Evolutionary conservation across 2,888 invertebrate species (phyloP).

Genomic region (Thecophora atra): DNA sequence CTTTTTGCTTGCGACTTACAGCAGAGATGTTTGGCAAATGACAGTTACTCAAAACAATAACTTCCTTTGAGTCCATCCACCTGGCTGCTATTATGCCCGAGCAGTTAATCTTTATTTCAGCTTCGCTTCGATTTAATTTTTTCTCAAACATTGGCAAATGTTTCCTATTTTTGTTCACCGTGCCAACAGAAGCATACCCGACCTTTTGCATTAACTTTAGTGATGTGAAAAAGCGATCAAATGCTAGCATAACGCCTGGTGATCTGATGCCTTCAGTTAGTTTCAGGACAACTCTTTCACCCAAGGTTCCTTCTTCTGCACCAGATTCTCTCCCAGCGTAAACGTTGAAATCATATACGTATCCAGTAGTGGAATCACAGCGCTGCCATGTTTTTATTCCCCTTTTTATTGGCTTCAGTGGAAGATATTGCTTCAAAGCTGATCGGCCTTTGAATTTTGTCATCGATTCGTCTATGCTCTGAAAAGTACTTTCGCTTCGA

Average conservation of each 20-base stretch:
- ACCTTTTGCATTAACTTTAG: constrained; percentile 29
- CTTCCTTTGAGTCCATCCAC: neutral
- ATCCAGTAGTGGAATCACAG: constrained; percentile 26
- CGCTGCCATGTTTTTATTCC: constrained; percentile 36
- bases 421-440: constrained; percentile 41
- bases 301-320: constrained; percentile 21
- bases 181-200: neutral
- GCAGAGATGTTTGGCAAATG: neutral
- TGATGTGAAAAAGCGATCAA: constrained; percentile 39
- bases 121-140: constrained; percentile 31
- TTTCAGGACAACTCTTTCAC: constrained; percentile 36
- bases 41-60: neutral
- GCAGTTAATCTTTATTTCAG: neutral
- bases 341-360: constrained; percentile 36
- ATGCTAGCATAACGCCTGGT: constrained; percentile 26
- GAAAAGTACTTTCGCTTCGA: constrained; percentile 35
- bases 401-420: constrained; percentile 40
- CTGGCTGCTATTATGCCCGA: neutral
- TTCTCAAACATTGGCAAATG: constrained; percentile 21
- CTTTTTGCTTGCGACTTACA: neutral
- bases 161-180: neutral
- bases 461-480: constrained; percentile 43
- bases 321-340: constrained; percentile 24
- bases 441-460: constrained; percentile 41
- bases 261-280: constrained; percentile 35